These are phyloP conservation scores for Passerculus sandwichensis DNA, from an alignment of 2,797 vertebrate genomes.

Conservation along the genomic window DNA sequence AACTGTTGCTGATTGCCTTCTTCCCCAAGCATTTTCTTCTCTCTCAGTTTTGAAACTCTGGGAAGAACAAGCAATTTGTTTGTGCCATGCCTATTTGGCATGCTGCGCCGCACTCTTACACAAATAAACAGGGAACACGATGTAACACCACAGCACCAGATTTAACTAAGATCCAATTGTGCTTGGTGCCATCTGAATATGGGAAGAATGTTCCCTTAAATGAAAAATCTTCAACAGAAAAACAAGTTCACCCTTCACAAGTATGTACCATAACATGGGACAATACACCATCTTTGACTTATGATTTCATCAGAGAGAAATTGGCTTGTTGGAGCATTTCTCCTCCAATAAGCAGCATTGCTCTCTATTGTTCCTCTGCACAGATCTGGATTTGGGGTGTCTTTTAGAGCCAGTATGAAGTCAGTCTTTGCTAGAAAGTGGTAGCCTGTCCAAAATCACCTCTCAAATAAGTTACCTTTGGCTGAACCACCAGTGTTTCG, in stretches of 20 bases:
- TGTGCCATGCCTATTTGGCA: background rate
- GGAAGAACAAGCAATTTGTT: background rate
- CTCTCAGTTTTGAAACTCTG: background rate
- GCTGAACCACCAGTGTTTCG: background rate
- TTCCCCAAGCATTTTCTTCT: background rate
- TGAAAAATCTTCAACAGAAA: background rate
- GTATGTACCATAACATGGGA: background rate
- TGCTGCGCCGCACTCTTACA: fast-evolving
- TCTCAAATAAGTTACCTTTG: background rate
- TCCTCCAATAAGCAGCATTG: background rate
- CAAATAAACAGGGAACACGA: constrained; percentile 28
- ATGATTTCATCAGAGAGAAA: background rate
- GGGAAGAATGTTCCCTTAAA: constrained; percentile 33
- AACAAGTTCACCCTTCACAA: constrained; percentile 24
- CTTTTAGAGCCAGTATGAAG: background rate
- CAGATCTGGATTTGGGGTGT: background rate
- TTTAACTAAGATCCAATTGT: constrained; percentile 38
- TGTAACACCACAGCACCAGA: constrained; percentile 9
- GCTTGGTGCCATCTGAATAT: constrained; percentile 6
- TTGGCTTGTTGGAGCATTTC: background rate
- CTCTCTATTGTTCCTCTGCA: background rate
- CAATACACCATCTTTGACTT: background rate
- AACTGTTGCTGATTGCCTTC: background rate
- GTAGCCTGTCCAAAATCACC: background rate
- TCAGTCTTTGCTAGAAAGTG: background rate